phyloP scores from a whole-genome alignment of 2,797 vertebrate genomes.

The Hippopotamyrus pictus region DNA sequence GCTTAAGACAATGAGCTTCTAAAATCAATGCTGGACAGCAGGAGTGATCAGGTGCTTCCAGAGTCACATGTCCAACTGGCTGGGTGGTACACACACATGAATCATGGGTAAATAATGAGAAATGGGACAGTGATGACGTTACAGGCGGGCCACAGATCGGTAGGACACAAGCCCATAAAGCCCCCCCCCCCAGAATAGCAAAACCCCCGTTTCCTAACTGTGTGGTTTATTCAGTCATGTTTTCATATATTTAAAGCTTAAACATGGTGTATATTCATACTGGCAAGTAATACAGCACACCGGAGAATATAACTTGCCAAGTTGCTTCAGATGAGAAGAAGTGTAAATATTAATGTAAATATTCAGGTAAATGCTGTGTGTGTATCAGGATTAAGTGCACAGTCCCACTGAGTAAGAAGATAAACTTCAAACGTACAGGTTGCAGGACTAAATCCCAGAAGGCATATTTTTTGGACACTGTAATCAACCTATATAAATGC shows the following conservation, averaged over 20 bases:
- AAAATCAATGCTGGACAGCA: not conserved
- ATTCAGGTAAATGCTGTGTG: not conserved
- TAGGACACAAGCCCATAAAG: not conserved
- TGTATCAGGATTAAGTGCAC: not conserved
- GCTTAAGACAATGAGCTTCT: not conserved
- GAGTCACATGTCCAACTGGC: not conserved
- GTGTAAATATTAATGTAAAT: not conserved
- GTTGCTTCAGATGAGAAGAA: not conserved
- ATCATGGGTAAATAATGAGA: slow-evolving; percentile 2
- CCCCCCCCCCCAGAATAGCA: not conserved
- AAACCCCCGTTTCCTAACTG: not conserved
- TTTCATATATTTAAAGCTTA: not conserved
- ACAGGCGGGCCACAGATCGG: not conserved
- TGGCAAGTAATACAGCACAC: not conserved
- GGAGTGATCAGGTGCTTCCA: not conserved
- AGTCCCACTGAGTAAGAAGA: not conserved
- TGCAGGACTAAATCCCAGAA: not conserved
- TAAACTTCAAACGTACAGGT: slow-evolving; percentile 2
- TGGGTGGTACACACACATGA: not conserved
- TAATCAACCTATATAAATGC: not conserved
- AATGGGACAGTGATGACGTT: not conserved
- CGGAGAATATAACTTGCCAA: not conserved
- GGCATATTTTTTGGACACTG: not conserved
- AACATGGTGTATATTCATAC: not conserved
- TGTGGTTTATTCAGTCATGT: not conserved